Evolutionary conservation across 2,113 vertebrate species (phyloP).

Genomic region (Tympanuchus pallidicinctus): DNA sequence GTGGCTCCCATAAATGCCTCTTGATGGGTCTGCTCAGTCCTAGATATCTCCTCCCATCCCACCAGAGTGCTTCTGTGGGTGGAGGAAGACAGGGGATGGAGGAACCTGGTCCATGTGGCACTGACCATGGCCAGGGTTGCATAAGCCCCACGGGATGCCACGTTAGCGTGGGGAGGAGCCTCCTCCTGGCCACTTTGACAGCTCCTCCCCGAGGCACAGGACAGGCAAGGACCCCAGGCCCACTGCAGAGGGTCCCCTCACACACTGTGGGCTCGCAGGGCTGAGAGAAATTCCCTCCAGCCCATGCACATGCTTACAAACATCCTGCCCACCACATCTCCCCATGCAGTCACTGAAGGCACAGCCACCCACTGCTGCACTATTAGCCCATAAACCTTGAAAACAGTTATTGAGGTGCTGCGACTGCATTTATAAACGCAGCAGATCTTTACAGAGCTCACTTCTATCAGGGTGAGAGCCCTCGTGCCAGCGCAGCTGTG

Average conservation of each 20-base stretch:
- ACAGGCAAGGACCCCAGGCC: neutral
- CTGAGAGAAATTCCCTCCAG: neutral
- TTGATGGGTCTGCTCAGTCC: neutral
- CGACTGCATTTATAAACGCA: neutral
- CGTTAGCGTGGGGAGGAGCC: constrained; percentile 68
- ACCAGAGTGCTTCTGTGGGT: neutral
- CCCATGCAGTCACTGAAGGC: neutral
- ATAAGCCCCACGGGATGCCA: constrained; percentile 63
- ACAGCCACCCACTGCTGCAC: accelerated
- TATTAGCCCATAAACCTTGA: neutral
- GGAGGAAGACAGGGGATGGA: neutral
- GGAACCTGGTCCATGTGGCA: neutral
- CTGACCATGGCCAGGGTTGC: constrained; percentile 25
- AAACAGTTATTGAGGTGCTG: neutral
- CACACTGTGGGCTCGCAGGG: neutral
- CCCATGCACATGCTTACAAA: neutral
- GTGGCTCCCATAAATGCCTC: neutral
- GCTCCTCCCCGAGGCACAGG: constrained; percentile 9
- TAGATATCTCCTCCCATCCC: neutral
- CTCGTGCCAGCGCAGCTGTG: accelerated
- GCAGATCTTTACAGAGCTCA: neutral
- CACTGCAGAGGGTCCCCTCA: neutral
- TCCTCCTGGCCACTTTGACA: neutral
- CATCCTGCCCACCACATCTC: neutral
- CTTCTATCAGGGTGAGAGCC: neutral